Base-by-base conservation (phyloP, 1,140 invertebrate genomes). In the Idris sp. region DNA sequence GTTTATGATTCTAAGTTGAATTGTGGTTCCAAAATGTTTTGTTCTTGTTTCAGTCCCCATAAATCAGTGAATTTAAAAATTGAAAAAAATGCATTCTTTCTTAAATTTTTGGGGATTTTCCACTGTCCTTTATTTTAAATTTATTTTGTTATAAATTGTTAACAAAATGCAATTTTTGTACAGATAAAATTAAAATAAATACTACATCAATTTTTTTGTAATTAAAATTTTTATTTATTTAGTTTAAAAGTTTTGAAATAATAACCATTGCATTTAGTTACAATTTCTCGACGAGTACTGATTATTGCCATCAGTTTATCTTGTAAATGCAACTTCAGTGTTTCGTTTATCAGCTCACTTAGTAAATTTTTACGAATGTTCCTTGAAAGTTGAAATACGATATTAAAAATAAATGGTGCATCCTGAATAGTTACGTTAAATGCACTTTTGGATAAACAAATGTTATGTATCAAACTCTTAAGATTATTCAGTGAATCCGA, bases 351-450 rank as follows among this genome's bases (percentile, higher is more conserved):
- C 2, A 3, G 7, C 43, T 56, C 10, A 19, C 9, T 16, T 35
- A 35, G 38, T 68, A 68, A 68, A 68, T 49, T 40, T 49, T 38
- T 58, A 68, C 10, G 51, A 68, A 58, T 43, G 35, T 58, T 16
- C 5, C 2, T 65, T 36, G 15, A 48, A 67, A 58, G 44, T 56
- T 10, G 41, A 41, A 58, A 68, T 68, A 68, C 22, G 64, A 56
- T 68, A 68, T 68, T 68, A 68, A 68, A 68, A 68, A 68, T 68
- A 68, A 68, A 49, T 35, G 9, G 51, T 68, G 64, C 64, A 68
- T 44, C 36, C 5, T n/a, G 51, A 25, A 40, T 41, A 33, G 28
- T 15, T 25, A 31, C 15, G 31, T 49, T 48, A 58, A 68, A 58
- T 49, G 64, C 64, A 68, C 64, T 68, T 68, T 26, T 58, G 64